These are phyloP conservation scores for Eulemur macaco DNA, from an alignment of 2,113 vertebrate genomes.

Conservation along the genomic window DNA sequence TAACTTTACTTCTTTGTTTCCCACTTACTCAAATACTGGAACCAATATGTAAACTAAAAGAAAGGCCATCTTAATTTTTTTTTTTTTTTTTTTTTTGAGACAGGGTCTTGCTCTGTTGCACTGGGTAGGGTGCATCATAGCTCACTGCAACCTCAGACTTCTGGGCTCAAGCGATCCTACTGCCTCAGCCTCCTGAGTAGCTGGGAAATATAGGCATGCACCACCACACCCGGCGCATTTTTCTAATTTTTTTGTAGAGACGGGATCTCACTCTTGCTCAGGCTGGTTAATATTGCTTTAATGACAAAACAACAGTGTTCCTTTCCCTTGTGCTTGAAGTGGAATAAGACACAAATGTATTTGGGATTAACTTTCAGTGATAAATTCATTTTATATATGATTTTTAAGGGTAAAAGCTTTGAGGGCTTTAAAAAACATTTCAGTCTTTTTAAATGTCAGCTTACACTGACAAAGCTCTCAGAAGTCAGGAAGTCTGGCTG, in stretches of 20 bases:
- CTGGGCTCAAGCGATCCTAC: too few relatives aligned
- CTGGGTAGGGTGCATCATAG: too few relatives aligned
- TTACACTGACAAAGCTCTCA: conserved; percentile 79
- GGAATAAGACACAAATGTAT: not conserved
- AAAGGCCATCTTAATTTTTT: not conserved
- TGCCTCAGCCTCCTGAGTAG: too few relatives aligned
- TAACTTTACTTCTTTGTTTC: not conserved
- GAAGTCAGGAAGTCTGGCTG: conserved; percentile 81
- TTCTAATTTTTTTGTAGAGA: too few relatives aligned
- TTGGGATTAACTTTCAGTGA: not conserved
- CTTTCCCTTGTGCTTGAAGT: not conserved
- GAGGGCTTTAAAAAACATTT: conserved; percentile 7
- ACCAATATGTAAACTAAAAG: not conserved
- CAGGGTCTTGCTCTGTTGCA: not conserved
- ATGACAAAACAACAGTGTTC: not conserved
- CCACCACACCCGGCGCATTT: too few relatives aligned
- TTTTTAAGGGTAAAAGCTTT: conserved; percentile 64
- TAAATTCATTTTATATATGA: not conserved
- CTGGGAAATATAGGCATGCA: too few relatives aligned
- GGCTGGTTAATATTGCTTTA: not conserved
- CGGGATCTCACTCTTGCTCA: too few relatives aligned
- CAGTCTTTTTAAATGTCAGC: conserved; percentile 76
- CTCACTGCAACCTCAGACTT: too few relatives aligned
- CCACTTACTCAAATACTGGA: not conserved
- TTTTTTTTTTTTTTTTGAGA: not conserved